Evolutionary conservation across 2,113 vertebrate genomes (phyloP).

Genomic region (Semicossyphus pulcher): DNA sequence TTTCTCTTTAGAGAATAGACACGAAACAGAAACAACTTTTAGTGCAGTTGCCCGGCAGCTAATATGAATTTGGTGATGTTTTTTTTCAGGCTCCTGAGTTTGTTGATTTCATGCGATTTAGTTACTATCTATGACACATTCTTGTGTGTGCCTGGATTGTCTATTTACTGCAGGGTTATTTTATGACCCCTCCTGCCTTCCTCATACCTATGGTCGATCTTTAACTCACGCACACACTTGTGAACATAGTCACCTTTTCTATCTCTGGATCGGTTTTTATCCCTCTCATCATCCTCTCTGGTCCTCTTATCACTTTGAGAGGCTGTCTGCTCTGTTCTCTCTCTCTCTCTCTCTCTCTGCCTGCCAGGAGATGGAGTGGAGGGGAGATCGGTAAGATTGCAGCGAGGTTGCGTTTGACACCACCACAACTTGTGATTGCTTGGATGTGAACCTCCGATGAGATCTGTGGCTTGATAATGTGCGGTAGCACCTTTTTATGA

Average conservation of each 20-base stretch:
- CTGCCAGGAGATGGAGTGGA: conserved; percentile 46
- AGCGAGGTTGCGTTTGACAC: conserved; percentile 50
- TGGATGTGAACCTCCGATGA: conserved; percentile 30
- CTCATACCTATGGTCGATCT: conserved; percentile 23
- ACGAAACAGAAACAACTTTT: conserved; percentile 2
- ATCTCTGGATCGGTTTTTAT: conserved; percentile 56
- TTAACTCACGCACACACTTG: conserved; percentile 16
- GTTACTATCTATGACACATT: background rate
- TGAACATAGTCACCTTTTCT: conserved; percentile 28
- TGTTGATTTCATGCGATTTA: background rate
- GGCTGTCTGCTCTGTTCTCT: conserved; percentile 32
- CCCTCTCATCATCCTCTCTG: conserved; percentile 58
- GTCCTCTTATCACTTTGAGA: conserved; percentile 55
- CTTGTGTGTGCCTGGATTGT: background rate
- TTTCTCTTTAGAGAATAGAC: background rate
- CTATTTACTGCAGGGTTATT: background rate
- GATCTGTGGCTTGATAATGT: conserved; percentile 37
- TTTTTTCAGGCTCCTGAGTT: background rate
- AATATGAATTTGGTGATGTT: background rate
- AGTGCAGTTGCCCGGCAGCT: background rate
- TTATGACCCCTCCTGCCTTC: background rate
- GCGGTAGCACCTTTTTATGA: background rate
- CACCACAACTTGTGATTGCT: conserved; percentile 45
- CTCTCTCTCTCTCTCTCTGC: conserved; percentile 23
- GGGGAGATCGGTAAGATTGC: conserved; percentile 51